Base-by-base conservation (phyloP, 2,113 vertebrate species). In the Physeter macrocephalus region DNA sequence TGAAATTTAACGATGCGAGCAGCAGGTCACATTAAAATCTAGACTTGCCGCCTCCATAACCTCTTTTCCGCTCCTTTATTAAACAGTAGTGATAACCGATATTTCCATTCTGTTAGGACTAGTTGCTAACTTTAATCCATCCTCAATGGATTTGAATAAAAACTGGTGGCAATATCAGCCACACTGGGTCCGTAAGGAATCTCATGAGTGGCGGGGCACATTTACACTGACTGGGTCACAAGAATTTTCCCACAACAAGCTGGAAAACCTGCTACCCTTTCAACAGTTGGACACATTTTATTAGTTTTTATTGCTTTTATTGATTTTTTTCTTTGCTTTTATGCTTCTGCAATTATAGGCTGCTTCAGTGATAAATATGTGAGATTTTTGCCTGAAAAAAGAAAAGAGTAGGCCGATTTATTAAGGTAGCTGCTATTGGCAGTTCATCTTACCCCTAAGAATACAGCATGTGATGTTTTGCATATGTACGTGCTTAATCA, bases 171-270 rank as follows among this genome's bases (percentile, higher is more conserved):
- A 59, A 83, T 80, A 46, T 77, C 20, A 77, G 17, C 1, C 11
- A 36, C 20, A 8, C 36, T 46, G 41, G 23, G 29, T 67, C 67
- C 36, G 2, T 20, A 46, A 64, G 64, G n/a, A 74, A 74, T 25
- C 5, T 8, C 5, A 66, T 34, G 5, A 23, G n/a, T 18, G 20
- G 21, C 0, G 0, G 21, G 13, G 5, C 6, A 75, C 4, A 10
- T 31, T 43, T 46, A 81, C n/a, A 27, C 10, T n/a, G 15, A 1
- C 41, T 57, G 54, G 10, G 41, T 85, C 8, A 46, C 49, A 21
- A n/a, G 25, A 6, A n/a, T 78, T 5, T 90, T 85, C 31, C 14
- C 25, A 75, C 34, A 67, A 25, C 41, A 77, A 71, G 20, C 59
- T 89, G 77, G 46, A 66, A 89, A 78, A 54, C n/a, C 8, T 8